Evolutionary conservation across 2,888 invertebrate genomes (phyloP), one percentile per base, ranked within the genome.

Genomic region (Timema cristinae): DNA sequence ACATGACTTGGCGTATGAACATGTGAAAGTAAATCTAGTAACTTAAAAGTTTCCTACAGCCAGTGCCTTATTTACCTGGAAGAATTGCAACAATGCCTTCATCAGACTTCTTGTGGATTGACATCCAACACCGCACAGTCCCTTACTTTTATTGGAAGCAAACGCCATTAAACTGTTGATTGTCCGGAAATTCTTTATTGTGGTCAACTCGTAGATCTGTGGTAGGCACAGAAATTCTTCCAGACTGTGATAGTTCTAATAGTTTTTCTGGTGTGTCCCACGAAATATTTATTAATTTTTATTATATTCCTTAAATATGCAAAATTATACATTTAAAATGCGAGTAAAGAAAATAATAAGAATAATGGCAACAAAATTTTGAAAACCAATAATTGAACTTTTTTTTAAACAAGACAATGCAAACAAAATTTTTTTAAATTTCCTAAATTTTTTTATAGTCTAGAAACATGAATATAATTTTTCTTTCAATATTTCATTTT

Each of bases 181-280:
- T 67, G 86, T 84, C 7, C 80, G 78, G 75, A 90, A 86, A 74
- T 86, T 85, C 0, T 85, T 80, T 48, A 93, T 81, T 68, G 90
- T 85, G 11, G 85, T 84, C 2, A 93, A 80, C 82, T 95, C 94
- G 79, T 93, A 93, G 69, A 86, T 81, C 81, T 95, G 95, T 0
- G 95, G 94, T 4, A 91, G 89, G 89, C 13, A 95, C 78, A 71
- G 82, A 79, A 47, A 87, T 78, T 73, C 84, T 79, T 48, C 81
- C 80, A 8, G 80, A 80, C n/a, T 76, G 76, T 75, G 83, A 83
- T 61, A 80, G 80, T 50, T 81, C 77, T 72, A 89, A 77, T 68
- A 86, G 80, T 71, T 87, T 84, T 7, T 81, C 78, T 1, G 92
- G n/a, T 13, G 82, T 82, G 61, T 84, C 83, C 93, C 93, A 93